Evolutionary conservation across 2,797 vertebrate genomes (phyloP).

Genomic region (Cynodonichthys magdalenae): DNA sequence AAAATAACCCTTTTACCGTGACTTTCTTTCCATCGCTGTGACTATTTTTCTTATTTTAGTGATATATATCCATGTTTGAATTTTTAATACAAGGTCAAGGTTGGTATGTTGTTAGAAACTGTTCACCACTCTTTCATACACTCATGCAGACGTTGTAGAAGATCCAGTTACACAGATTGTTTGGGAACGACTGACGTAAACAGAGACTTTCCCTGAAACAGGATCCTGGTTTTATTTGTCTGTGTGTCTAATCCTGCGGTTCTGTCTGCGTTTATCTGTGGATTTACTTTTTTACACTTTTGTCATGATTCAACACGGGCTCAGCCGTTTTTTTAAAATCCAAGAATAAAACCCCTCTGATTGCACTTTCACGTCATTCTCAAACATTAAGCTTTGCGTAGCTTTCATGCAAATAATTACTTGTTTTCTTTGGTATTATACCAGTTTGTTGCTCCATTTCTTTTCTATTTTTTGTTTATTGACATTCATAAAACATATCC

Average conservation of each 20-base stretch:
- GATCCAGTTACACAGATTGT: conserved; percentile 2
- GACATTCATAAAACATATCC: too few relatives aligned
- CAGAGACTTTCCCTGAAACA: conserved; percentile 10
- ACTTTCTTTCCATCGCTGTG: neutral
- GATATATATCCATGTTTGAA: neutral
- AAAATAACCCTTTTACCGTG: too few relatives aligned
- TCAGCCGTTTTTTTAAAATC: conserved; percentile 10
- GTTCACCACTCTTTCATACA: neutral
- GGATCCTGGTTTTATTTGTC: neutral
- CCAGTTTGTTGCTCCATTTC: neutral
- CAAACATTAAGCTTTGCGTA: conserved; percentile 8
- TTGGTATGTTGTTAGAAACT: neutral
- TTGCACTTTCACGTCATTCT: neutral
- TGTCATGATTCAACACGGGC: conserved; percentile 15
- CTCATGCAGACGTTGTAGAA: neutral
- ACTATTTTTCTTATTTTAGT: neutral
- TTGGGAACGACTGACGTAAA: conserved; percentile 22
- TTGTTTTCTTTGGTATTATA: neutral
- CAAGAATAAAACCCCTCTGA: neutral
- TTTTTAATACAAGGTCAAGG: neutral
- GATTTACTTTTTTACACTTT: neutral
- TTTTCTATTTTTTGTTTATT: too few relatives aligned
- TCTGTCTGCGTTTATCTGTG: conserved; percentile 17
- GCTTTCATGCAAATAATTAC: neutral
- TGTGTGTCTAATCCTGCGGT: neutral